Evolutionary conservation across 2,113 vertebrate species (phyloP).

Genomic region (Orientallactaga bullata): DNA sequence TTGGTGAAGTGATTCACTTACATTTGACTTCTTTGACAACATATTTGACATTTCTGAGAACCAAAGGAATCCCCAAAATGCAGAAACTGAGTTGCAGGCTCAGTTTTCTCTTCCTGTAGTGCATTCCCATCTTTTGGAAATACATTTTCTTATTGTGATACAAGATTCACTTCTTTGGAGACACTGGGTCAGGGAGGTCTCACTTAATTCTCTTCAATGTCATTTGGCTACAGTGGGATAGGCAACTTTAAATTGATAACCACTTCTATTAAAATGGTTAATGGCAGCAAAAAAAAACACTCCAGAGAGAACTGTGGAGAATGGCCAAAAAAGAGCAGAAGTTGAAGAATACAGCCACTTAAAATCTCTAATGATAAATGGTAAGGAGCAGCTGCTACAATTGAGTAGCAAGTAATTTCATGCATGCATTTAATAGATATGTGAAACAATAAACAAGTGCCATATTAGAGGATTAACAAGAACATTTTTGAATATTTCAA

Average conservation of each 20-base stretch:
- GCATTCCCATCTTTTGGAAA: background rate
- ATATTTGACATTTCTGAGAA: background rate
- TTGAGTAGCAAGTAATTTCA: slow-evolving; percentile 94
- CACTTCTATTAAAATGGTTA: background rate
- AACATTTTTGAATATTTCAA: slow-evolving; percentile 88
- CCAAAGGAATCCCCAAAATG: background rate
- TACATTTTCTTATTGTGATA: background rate
- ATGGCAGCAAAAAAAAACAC: background rate
- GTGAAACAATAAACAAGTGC: slow-evolving; percentile 82
- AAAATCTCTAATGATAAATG: slow-evolving; percentile 95
- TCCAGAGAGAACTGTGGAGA: background rate
- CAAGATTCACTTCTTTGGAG: background rate
- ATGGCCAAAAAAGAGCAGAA: slow-evolving; percentile 78
- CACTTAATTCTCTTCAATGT: background rate
- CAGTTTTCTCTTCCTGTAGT: background rate
- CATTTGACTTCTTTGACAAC: background rate
- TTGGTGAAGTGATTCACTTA: too few species aligned
- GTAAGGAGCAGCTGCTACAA: slow-evolving; percentile 95
- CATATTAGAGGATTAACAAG: slow-evolving; percentile 85
- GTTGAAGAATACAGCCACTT: slow-evolving; percentile 96
- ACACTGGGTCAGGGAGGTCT: background rate
- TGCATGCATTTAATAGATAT: slow-evolving; percentile 86
- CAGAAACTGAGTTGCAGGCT: background rate
- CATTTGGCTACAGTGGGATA: background rate
- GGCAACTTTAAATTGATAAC: background rate